A percentile compares a stretch with the other conserved stretches of the same genome.
phyloP scores from a whole-genome alignment of 1,140 invertebrate genomes.

The Prorops nasuta region DNA sequence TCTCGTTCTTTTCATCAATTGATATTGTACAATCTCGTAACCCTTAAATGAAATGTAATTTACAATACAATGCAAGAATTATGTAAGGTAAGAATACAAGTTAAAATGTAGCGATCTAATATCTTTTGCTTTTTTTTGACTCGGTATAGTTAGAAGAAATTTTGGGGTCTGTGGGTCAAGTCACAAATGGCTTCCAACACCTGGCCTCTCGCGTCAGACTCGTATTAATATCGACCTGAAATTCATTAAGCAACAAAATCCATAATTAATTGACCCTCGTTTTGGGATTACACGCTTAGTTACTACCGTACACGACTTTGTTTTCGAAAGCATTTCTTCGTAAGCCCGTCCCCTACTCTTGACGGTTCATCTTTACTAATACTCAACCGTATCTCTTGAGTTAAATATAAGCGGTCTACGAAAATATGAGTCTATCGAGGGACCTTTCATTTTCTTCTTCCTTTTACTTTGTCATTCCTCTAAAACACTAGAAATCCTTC shows the following conservation, averaged over 20 bases:
- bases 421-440: constrained; percentile 25
- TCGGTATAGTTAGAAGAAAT: constrained; percentile 49
- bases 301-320: constrained; percentile 39
- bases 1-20: constrained; percentile 16
- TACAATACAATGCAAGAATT: constrained; percentile 26
- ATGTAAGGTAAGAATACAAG: constrained; percentile 47
- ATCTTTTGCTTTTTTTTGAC: constrained; percentile 41
- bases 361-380: constrained; percentile 29
- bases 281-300: constrained; percentile 40
- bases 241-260: constrained; percentile 58
- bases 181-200: constrained; percentile 55
- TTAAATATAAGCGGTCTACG: constrained; percentile 33
- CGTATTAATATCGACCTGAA: constrained; percentile 58
- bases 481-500: too few species aligned
- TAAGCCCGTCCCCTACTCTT: constrained; percentile 29
- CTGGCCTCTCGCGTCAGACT: constrained; percentile 55
- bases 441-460: too few species aligned
- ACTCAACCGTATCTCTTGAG: constrained; percentile 9
- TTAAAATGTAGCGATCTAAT: constrained; percentile 44
- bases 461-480: too few species aligned
- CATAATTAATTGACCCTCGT: constrained; percentile 49
- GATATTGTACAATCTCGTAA: constrained; percentile 22
- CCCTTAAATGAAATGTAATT: constrained; percentile 17
- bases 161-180: constrained; percentile 48
- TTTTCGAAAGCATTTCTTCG: constrained; percentile 37